These are phyloP conservation scores for Periplaneta americana DNA, from an alignment of 1,140 invertebrate genomes.

Conservation along the genomic window DNA sequence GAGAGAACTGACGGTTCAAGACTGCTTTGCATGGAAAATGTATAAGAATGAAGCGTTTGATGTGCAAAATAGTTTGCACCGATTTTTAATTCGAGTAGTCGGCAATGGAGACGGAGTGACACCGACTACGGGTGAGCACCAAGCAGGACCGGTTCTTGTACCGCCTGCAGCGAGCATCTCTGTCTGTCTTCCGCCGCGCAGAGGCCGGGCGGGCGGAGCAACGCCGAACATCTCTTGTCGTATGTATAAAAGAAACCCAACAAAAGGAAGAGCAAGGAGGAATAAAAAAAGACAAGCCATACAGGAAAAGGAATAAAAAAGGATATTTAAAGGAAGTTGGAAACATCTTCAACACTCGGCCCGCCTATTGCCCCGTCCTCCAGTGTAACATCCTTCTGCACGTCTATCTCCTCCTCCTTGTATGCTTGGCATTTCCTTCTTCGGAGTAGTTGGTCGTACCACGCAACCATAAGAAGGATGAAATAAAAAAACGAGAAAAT, in stretches of 20 bases:
- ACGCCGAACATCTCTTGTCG: not conserved
- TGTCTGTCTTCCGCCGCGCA: not conserved
- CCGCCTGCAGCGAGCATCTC: not conserved
- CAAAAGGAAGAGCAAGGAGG: not conserved
- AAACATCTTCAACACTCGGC: not conserved
- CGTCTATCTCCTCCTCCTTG: not conserved
- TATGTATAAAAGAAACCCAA: not conserved
- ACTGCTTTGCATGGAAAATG: no score
- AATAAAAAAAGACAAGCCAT: not conserved
- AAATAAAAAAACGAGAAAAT: not conserved
- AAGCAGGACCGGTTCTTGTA: not conserved
- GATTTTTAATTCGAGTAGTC: no score
- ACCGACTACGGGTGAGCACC: no score
- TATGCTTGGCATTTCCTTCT: not conserved
- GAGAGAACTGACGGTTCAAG: no score
- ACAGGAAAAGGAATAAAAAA: not conserved
- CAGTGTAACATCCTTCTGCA: not conserved
- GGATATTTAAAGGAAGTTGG: not conserved
- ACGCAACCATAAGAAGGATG: not conserved
- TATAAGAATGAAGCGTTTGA: no score
- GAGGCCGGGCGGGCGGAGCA: not conserved
- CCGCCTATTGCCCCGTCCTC: not conserved
- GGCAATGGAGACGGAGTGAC: no score
- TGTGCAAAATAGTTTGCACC: no score
- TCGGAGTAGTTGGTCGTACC: not conserved